phyloP scores from a whole-genome alignment of 1,140 invertebrate genomes.

The Hesperophylax magnus region DNA sequence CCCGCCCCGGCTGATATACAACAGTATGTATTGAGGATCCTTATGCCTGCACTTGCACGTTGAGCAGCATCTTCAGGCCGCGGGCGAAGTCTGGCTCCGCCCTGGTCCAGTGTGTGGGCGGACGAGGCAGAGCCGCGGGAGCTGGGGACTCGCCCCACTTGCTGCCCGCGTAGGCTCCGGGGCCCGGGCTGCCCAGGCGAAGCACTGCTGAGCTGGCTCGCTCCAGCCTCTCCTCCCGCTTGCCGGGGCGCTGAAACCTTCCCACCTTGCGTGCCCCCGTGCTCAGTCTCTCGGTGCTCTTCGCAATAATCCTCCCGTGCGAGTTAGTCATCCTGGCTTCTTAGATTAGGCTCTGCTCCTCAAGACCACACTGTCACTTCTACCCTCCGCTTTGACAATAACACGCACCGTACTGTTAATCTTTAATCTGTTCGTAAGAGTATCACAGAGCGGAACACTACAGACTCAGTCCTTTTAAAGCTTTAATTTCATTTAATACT shows the following conservation, averaged over 20 bases:
- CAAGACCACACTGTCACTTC: constrained; percentile 19
- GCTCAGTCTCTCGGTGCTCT: constrained; percentile 40
- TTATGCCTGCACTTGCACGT: constrained; percentile 37
- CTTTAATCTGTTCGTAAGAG: constrained; percentile 46
- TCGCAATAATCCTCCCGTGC: constrained; percentile 41
- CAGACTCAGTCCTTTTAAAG: constrained; percentile 50
- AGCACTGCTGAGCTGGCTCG: constrained; percentile 17
- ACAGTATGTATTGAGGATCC: neutral
- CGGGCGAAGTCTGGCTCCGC: constrained; percentile 41
- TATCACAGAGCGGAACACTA: constrained; percentile 50
- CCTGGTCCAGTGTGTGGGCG: constrained; percentile 67
- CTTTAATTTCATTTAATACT: constrained; percentile 47
- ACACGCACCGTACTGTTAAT: constrained; percentile 25
- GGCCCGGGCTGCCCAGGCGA: constrained; percentile 26
- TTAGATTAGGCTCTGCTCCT: constrained; percentile 7
- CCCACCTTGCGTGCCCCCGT: constrained; percentile 17
- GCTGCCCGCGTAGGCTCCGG: constrained; percentile 64
- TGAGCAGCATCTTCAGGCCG: constrained; percentile 42
- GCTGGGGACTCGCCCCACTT: constrained; percentile 69
- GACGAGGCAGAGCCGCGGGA: constrained; percentile 65
- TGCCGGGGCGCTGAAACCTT: constrained; percentile 29
- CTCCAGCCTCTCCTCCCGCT: neutral
- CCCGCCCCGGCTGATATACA: constrained; percentile 28
- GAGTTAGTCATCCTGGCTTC: constrained; percentile 53
- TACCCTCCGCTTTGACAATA: constrained; percentile 39